phyloP scores from a whole-genome alignment of 2,888 invertebrate species.

The Eurytoma adleriae region DNA sequence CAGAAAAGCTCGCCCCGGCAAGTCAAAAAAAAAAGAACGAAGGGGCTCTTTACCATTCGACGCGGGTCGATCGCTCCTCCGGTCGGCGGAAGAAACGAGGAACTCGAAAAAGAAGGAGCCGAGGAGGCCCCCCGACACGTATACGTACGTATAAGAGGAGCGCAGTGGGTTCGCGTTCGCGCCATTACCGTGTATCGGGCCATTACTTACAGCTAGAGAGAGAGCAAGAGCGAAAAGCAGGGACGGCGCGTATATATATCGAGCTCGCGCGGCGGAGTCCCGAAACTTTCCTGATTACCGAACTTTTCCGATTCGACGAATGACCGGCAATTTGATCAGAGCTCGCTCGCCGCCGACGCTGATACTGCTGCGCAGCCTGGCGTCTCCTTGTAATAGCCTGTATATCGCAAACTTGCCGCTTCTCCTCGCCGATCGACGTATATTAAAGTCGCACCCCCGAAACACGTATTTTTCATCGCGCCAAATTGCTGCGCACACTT shows the following conservation, averaged over 20 bases:
- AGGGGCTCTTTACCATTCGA: slow-evolving; percentile 27
- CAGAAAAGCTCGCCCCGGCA: neutral
- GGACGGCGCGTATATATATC: slow-evolving; percentile 32
- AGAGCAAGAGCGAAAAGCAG: slow-evolving; percentile 45
- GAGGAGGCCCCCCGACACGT: slow-evolving; percentile 28
- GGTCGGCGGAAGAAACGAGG: slow-evolving; percentile 58
- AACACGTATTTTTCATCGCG: neutral
- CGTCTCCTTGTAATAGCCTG: slow-evolving; percentile 38
- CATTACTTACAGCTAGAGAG: slow-evolving; percentile 65
- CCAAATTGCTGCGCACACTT: neutral
- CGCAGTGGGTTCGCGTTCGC: slow-evolving; percentile 49
- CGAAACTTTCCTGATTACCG: slow-evolving; percentile 71
- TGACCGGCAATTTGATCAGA: slow-evolving; percentile 68
- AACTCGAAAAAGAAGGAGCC: slow-evolving; percentile 10
- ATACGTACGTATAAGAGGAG: slow-evolving; percentile 12
- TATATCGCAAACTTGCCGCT: slow-evolving; percentile 37
- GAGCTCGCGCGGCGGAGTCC: slow-evolving; percentile 47
- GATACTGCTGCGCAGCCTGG: neutral
- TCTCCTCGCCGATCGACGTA: neutral
- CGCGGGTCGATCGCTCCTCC: slow-evolving; percentile 46
- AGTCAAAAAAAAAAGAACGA: neutral
- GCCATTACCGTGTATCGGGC: slow-evolving; percentile 67
- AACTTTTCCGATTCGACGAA: slow-evolving; percentile 72
- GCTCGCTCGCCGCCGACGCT: slow-evolving; percentile 4
- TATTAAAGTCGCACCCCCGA: slow-evolving; percentile 35